phyloP scores from a whole-genome alignment of 2,797 vertebrate species.

The Acanthurus tractus region DNA sequence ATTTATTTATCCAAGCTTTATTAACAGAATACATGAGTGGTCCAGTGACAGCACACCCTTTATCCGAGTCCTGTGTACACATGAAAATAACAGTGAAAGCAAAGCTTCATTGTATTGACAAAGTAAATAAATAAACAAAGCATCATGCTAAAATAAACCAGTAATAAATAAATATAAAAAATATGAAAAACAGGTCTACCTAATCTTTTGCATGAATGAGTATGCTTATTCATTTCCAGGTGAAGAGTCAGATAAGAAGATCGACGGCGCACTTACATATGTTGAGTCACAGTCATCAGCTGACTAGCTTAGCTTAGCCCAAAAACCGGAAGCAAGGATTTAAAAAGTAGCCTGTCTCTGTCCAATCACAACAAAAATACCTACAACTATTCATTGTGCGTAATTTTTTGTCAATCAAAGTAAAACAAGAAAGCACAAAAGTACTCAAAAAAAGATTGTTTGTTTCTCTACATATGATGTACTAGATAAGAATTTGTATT shows the following conservation, averaged over 20 bases:
- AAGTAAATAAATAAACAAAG: neutral
- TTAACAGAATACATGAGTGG: neutral
- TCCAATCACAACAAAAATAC: neutral
- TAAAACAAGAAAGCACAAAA: neutral
- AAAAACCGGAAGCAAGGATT: too few species aligned
- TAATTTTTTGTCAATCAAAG: neutral
- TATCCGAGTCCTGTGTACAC: neutral
- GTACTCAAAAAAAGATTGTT: neutral
- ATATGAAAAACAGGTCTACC: too few species aligned
- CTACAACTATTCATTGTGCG: neutral
- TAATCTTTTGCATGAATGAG: too few species aligned
- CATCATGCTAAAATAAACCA: too few species aligned
- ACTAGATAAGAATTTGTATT: too few species aligned
- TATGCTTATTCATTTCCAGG: too few species aligned
- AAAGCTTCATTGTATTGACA: neutral
- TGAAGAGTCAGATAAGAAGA: too few species aligned
- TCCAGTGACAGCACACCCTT: neutral
- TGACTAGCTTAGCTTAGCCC: too few species aligned
- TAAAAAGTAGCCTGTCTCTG: neutral
- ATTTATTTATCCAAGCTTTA: neutral
- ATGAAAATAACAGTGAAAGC: neutral
- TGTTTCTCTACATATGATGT: too few species aligned
- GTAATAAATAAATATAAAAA: neutral
- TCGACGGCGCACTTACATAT: too few species aligned
- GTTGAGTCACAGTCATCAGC: too few species aligned